A percentile compares a stretch with the other conserved stretches of the same genome.
Evolutionary conservation across 2,888 invertebrate species (phyloP).

Genomic region (Resseliella maxima): DNA sequence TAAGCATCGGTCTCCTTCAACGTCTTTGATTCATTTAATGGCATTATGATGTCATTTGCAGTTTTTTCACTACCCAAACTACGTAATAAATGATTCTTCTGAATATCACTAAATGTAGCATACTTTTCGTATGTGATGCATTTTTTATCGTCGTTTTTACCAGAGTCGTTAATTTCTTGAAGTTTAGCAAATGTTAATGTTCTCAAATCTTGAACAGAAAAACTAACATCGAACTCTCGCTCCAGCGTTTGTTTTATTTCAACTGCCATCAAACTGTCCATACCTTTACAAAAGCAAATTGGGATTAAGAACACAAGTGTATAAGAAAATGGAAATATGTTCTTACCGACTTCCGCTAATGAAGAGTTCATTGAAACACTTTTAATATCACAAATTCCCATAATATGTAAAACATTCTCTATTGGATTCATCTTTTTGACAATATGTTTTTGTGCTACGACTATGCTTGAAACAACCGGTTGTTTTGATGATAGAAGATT

Average conservation of each 20-base stretch:
- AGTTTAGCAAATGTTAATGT: constrained; percentile 76
- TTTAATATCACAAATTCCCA: constrained; percentile 88
- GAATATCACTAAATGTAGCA: neutral
- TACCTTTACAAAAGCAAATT: constrained; percentile 70
- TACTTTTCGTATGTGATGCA: too few relatives aligned
- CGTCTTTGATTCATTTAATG: constrained; percentile 63
- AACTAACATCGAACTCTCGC: constrained; percentile 86
- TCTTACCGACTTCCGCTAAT: constrained; percentile 96
- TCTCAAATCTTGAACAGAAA: constrained; percentile 88
- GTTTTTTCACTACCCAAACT: neutral
- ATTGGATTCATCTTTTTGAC: constrained; percentile 75
- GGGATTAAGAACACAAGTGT: too few relatives aligned
- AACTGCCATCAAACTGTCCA: constrained; percentile 97
- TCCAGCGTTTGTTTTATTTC: constrained; percentile 95
- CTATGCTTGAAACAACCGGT: constrained; percentile 84
- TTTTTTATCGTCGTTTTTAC: neutral
- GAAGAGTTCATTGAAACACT: constrained; percentile 78
- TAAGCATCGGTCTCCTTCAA: constrained; percentile 59
- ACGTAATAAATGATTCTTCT: neutral
- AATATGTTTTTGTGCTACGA: constrained; percentile 84
- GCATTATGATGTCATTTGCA: constrained; percentile 62
- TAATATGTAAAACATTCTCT: constrained; percentile 86
- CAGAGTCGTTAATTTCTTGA: constrained; percentile 62
- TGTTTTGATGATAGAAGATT: constrained; percentile 90
- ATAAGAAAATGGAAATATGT: too few relatives aligned